These are phyloP conservation scores for Lycophotia porphyrea DNA, from an alignment of 2,888 invertebrate species.

Conservation along the genomic window DNA sequence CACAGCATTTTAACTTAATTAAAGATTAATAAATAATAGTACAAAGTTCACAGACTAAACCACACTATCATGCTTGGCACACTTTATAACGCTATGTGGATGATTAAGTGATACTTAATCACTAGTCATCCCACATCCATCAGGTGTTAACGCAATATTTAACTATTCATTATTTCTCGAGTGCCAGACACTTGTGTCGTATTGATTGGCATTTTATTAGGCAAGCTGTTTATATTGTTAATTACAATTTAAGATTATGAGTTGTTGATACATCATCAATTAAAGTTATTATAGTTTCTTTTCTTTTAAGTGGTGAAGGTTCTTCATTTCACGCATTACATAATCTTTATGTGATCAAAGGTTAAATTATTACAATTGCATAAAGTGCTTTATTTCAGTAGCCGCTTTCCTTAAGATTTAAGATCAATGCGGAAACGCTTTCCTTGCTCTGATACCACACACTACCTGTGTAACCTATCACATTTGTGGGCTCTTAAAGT, in stretches of 20 bases:
- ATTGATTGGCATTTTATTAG: conserved; percentile 35
- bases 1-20: neutral
- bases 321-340: neutral
- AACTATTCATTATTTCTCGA: conserved; percentile 34
- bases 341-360: conserved; percentile 2
- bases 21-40: neutral
- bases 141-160: conserved; percentile 34
- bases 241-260: conserved; percentile 36
- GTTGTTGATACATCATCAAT: conserved; percentile 29
- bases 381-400: neutral
- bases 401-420: neutral
- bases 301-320: conserved; percentile 15
- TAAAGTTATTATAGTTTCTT: conserved; percentile 16
- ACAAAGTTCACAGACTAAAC: conserved; percentile 29
- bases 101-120: conserved; percentile 32
- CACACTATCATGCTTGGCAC: conserved; percentile 36
- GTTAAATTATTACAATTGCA: neutral
- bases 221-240: conserved; percentile 21
- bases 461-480: neutral
- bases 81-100: conserved; percentile 7
- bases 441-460: neutral
- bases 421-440: too few species aligned
- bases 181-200: conserved; percentile 13
- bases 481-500: neutral
- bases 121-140: conserved; percentile 6